phyloP scores from a whole-genome alignment of 2,888 invertebrate genomes.

The Apodemia hepburni region DNA sequence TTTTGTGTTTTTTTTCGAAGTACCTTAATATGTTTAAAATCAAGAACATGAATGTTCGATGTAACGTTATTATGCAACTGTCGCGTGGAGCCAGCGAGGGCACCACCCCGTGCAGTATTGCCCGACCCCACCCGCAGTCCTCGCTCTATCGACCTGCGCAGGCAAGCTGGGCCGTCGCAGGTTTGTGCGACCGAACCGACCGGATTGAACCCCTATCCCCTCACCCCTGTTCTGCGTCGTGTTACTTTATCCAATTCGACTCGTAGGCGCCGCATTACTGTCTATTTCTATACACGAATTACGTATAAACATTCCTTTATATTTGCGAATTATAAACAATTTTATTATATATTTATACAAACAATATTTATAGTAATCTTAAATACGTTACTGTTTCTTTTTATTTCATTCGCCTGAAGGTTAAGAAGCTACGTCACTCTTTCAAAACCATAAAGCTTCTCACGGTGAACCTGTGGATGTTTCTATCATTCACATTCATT shows the following conservation, averaged over 20 bases:
- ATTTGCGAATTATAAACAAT: too few species aligned
- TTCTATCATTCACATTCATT: too few species aligned
- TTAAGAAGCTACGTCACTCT: too few species aligned
- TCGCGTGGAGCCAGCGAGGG: slow-evolving; percentile 71
- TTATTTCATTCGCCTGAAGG: too few species aligned
- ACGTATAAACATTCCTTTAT: slow-evolving; percentile 24
- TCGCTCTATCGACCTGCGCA: slow-evolving; percentile 76
- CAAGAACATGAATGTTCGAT: slow-evolving; percentile 28
- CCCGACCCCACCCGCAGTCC: slow-evolving; percentile 64
- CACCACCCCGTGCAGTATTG: slow-evolving; percentile 63
- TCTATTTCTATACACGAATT: slow-evolving; percentile 32
- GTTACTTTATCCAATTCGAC: slow-evolving; percentile 43
- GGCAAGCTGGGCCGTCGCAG: slow-evolving; percentile 53
- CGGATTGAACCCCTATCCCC: slow-evolving; percentile 48
- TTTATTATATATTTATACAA: too few species aligned
- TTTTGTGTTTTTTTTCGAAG: neutral
- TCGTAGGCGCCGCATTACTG: slow-evolving; percentile 38
- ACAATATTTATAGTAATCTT: too few species aligned
- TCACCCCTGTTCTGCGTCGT: slow-evolving; percentile 33
- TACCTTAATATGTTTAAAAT: neutral
- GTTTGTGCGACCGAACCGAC: slow-evolving; percentile 50
- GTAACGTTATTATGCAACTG: slow-evolving; percentile 46
- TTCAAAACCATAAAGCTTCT: too few species aligned
- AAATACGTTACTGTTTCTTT: too few species aligned
- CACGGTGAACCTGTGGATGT: too few species aligned